Evolutionary conservation across 2,888 invertebrate genomes (phyloP), one percentile per base, ranked within the genome.

Genomic region (Petrolisthes cinctipes): DNA sequence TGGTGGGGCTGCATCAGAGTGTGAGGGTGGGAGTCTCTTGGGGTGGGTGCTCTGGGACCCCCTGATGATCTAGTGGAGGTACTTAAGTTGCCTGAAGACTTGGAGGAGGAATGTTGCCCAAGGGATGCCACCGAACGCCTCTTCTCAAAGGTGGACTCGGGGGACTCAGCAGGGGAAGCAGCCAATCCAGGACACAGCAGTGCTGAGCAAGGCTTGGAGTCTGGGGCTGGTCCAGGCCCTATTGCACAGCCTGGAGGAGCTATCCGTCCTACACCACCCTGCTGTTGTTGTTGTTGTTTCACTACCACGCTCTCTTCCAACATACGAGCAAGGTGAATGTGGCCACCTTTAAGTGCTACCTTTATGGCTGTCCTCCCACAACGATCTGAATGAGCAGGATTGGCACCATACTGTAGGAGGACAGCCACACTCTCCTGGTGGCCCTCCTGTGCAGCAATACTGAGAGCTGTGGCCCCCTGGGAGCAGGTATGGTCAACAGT

Each of bases 371-470:
- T 92, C 9, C 92, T 80, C 11, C 93, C 93, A 91, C 92, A 93
- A 91, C 92, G 92, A 91, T 93, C 93, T 6, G 93, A 93, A 91
- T 93, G 93, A 9, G 88, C 87, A n/a, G 92, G 92, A 91, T 93
- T 93, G 6, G 94, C 94, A 37, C 93, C 92, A 90, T 92, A 92
- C 84, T 93, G 92, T 53, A 94, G 92, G 71, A 94, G 92, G 23
- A 93, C 96, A 87, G 96, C 94, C 0, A 98, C 98, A 92, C 98
- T 98, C 90, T 96, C 96, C 91, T 97, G 97, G 92, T 98, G 98
- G 0, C 98, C 98, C 93, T 98, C 98, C 93, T 98, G 98, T 0
- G 98, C 97, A 0, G 98, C 98, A 88, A 99, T 98, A 92, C 98
- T 93, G 90, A 99, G 94, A 9, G 98, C 98, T 17, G 98, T 98